Percentiles rank a stretch among this genome's conserved stretches.
phyloP scores from a whole-genome alignment of 2,797 vertebrate species.

The Clamator glandarius region DNA sequence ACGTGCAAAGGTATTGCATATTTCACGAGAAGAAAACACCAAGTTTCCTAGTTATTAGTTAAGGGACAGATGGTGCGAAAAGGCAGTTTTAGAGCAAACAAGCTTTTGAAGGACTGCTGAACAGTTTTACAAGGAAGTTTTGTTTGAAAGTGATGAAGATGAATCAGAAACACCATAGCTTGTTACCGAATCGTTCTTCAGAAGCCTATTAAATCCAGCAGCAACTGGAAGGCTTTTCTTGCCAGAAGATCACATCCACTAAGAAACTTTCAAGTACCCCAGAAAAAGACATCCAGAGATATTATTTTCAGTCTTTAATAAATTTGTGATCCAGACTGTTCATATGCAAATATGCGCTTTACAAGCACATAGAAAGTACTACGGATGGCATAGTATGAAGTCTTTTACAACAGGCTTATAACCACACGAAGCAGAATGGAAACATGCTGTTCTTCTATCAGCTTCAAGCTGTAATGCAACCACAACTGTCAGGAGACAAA shows the following conservation, averaged over 20 bases:
- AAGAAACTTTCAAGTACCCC: not conserved
- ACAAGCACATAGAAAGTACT: not conserved
- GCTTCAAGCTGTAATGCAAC: not conserved
- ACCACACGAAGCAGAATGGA: not conserved
- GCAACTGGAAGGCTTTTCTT: not conserved
- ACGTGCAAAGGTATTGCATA: not conserved
- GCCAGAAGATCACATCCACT: conserved; percentile 1
- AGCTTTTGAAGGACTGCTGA: not conserved
- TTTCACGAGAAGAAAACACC: not conserved
- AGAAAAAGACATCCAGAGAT: not conserved
- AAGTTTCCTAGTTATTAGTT: not conserved
- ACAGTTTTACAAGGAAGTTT: not conserved
- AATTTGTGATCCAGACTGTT: not conserved
- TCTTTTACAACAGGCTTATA: not conserved
- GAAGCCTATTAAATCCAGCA: conserved; percentile 10
- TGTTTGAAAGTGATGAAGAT: not conserved
- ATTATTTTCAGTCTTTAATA: not conserved
- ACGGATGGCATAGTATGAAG: not conserved
- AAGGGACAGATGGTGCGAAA: not conserved
- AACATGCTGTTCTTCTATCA: not conserved
- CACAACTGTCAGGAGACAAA: not conserved
- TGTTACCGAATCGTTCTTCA: not conserved
- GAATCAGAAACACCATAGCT: not conserved
- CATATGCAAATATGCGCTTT: not conserved
- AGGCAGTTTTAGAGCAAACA: not conserved